phyloP scores from a whole-genome alignment of 2,797 vertebrate genomes.

The Sciurus carolinensis region DNA sequence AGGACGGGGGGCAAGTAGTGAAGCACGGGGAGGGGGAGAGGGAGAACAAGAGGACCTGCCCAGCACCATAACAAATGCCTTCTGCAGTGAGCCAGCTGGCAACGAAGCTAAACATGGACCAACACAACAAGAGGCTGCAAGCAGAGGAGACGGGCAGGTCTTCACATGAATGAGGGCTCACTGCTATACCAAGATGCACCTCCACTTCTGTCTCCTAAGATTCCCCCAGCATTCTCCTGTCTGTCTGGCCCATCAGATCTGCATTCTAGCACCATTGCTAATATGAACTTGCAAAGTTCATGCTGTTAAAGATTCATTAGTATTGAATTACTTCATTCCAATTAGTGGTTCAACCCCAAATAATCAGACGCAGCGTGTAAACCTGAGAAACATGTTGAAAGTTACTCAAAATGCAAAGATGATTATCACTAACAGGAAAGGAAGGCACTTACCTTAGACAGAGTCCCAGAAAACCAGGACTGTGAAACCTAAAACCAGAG shows the following conservation, averaged over 20 bases:
- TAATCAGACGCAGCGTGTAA: fast-evolving
- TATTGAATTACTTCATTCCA: background rate
- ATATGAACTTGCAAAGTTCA: background rate
- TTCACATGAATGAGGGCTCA: fast-evolving
- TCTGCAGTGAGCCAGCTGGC: background rate
- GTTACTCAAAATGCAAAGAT: background rate
- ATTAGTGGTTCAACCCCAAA: background rate
- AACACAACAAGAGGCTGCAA: background rate
- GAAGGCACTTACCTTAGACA: background rate
- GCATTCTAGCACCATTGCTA: background rate
- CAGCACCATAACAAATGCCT: fast-evolving
- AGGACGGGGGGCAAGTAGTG: background rate
- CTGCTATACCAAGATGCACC: background rate
- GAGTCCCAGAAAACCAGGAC: background rate
- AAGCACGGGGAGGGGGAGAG: fast-evolving
- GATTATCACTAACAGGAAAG: background rate
- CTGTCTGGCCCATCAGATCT: background rate
- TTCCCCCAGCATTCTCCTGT: background rate
- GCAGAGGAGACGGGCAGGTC: background rate
- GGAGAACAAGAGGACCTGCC: background rate
- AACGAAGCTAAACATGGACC: background rate
- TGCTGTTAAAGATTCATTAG: background rate
- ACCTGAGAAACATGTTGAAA: background rate
- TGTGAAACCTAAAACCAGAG: background rate
- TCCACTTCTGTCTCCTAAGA: fast-evolving